phyloP scores from a whole-genome alignment of 2,888 invertebrate species.

The Idaea aversata region DNA sequence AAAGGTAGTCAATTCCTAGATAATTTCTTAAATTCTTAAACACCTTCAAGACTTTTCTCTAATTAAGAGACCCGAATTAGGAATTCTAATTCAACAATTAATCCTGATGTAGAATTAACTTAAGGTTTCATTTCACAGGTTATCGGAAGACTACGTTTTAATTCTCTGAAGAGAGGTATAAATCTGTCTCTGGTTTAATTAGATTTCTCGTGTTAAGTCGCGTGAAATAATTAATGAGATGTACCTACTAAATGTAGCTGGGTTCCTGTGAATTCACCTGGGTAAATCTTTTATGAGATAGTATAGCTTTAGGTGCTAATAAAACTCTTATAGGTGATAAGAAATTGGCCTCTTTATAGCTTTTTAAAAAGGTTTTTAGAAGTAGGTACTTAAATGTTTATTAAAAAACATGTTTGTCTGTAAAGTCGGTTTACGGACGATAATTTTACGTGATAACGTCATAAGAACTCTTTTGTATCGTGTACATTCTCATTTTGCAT shows the following conservation, averaged over 20 bases:
- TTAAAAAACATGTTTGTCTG: too few relatives aligned
- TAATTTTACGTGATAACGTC: too few relatives aligned
- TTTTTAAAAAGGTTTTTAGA: too few relatives aligned
- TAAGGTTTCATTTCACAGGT: not conserved
- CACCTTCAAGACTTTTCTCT: not conserved
- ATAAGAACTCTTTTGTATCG: too few relatives aligned
- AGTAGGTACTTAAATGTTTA: too few relatives aligned
- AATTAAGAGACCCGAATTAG: not conserved
- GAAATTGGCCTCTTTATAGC: too few relatives aligned
- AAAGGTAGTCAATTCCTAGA: not conserved
- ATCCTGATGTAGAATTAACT: not conserved
- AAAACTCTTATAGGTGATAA: too few relatives aligned
- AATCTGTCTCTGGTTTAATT: slow-evolving; percentile 1
- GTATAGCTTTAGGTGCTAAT: too few relatives aligned
- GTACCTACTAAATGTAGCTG: not conserved
- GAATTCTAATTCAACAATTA: not conserved
- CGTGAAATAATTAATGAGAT: slow-evolving; percentile 3
- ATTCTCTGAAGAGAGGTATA: not conserved
- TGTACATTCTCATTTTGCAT: too few relatives aligned
- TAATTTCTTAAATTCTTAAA: not conserved
- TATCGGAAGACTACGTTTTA: not conserved
- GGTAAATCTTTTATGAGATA: too few relatives aligned
- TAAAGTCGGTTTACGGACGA: too few relatives aligned
- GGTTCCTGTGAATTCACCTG: too few relatives aligned
- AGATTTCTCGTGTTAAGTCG: not conserved